Conservation (phyloP, 2,113 vertebrate species). For the Galemys pyrenaicus region DNA sequence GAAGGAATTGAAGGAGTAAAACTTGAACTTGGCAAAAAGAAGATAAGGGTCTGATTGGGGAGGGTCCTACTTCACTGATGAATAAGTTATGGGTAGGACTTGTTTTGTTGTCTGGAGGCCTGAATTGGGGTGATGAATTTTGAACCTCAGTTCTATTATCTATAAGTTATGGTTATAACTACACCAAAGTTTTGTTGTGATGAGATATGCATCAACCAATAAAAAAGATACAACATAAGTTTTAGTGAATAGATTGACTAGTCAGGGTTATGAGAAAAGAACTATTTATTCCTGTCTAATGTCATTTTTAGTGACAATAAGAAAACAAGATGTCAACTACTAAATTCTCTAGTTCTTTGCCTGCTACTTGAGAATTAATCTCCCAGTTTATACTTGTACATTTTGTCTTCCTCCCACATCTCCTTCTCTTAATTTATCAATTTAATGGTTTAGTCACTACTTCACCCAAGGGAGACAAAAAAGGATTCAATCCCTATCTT, state of each 20-base stretch:
- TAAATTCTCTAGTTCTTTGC: background rate
- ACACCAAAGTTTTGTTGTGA: background rate
- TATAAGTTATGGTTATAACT: background rate
- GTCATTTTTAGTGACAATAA: constrained; percentile 7
- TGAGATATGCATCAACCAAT: background rate
- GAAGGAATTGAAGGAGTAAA: too few relatives aligned
- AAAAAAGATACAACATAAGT: background rate
- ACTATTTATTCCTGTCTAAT: background rate
- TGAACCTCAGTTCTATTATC: background rate
- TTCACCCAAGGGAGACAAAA: background rate
- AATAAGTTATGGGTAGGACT: background rate
- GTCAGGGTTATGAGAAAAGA: background rate
- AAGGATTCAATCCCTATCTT: background rate
- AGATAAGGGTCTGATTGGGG: too few relatives aligned
- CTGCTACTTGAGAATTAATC: background rate
- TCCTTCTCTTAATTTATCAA: background rate
- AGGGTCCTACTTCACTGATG: background rate
- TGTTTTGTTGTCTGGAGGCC: background rate
- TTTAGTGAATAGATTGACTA: background rate
- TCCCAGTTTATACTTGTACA: background rate
- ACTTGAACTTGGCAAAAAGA: too few relatives aligned
- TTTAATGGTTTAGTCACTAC: background rate
- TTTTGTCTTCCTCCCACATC: background rate
- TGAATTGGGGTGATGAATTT: background rate
- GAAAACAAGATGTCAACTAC: background rate